Conservation (phyloP, 2,888 invertebrate genomes). For the Hirtodrosophila cameraria region DNA sequence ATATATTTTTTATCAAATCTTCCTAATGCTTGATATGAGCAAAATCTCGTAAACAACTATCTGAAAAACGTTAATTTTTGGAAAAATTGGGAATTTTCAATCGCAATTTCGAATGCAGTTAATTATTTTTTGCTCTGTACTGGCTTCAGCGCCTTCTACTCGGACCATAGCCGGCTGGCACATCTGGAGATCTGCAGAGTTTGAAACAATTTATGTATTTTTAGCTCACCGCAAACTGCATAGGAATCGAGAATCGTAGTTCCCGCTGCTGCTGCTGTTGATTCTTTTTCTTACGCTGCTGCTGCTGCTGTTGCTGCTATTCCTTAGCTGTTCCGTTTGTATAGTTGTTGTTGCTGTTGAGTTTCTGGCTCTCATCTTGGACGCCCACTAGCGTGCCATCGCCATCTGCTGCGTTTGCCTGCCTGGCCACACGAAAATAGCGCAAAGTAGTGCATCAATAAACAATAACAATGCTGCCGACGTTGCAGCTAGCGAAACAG, state of each 20-base stretch:
- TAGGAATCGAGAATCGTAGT: not conserved
- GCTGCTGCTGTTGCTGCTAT: constrained; percentile 20
- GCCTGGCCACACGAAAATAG: constrained; percentile 73
- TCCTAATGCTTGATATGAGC: too few relatives aligned
- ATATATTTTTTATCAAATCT: too few relatives aligned
- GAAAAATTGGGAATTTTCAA: too few relatives aligned
- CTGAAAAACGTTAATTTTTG: too few relatives aligned
- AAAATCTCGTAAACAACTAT: too few relatives aligned
- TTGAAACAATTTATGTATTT: constrained; percentile 63
- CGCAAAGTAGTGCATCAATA: constrained; percentile 79
- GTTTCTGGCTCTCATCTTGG: constrained; percentile 49
- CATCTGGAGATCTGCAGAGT: constrained; percentile 44
- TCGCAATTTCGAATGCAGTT: too few relatives aligned
- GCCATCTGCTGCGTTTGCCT: constrained; percentile 58
- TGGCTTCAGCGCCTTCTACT: not conserved
- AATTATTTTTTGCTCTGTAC: not conserved
- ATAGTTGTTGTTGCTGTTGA: constrained; percentile 24
- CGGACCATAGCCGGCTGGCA: constrained; percentile 6
- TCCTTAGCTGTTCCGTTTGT: constrained; percentile 27
- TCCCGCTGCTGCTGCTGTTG: constrained; percentile 3
- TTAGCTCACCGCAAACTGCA: constrained; percentile 48
- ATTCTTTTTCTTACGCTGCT: too few relatives aligned
- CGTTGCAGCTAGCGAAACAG: constrained; percentile 39
- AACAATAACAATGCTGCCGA: constrained; percentile 73
- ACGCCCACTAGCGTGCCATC: constrained; percentile 59